These are phyloP conservation scores for Hypocryptadius cinnamomeus DNA, from an alignment of 2,113 vertebrate genomes.

Conservation along the genomic window DNA sequence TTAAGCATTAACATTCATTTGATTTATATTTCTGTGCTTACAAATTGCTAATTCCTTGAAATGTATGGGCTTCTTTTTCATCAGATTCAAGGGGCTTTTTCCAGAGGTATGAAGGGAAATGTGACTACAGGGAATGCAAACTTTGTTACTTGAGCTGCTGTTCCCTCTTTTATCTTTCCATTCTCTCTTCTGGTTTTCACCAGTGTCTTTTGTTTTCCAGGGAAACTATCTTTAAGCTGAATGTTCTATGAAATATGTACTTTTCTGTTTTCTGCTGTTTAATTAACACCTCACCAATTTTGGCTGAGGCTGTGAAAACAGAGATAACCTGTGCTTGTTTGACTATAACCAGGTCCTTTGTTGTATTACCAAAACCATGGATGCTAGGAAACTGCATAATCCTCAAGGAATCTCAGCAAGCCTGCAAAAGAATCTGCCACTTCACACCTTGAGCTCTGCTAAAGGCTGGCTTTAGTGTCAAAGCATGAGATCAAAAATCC, in stretches of 20 bases:
- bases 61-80: not conserved
- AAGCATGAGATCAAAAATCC: not conserved
- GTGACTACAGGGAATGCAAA: not conserved
- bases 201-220: not conserved
- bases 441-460: not conserved
- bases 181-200: not conserved
- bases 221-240: not conserved
- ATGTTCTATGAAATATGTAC: not conserved
- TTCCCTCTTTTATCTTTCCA: not conserved
- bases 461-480: not conserved
- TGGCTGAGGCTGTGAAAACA: not conserved
- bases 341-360: not conserved
- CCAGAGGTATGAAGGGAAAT: not conserved
- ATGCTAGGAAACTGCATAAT: not conserved
- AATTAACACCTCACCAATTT: not conserved
- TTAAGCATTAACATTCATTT: not conserved
- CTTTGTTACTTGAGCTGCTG: not conserved
- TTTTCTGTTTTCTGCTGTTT: not conserved
- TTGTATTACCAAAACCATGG: not conserved
- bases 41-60: not conserved
- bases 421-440: not conserved
- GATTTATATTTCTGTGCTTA: not conserved
- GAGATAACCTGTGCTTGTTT: not conserved
- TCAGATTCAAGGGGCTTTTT: not conserved
- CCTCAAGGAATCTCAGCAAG: not conserved